Conservation (phyloP, 2,888 invertebrate genomes). For the Arctia plantaginis region DNA sequence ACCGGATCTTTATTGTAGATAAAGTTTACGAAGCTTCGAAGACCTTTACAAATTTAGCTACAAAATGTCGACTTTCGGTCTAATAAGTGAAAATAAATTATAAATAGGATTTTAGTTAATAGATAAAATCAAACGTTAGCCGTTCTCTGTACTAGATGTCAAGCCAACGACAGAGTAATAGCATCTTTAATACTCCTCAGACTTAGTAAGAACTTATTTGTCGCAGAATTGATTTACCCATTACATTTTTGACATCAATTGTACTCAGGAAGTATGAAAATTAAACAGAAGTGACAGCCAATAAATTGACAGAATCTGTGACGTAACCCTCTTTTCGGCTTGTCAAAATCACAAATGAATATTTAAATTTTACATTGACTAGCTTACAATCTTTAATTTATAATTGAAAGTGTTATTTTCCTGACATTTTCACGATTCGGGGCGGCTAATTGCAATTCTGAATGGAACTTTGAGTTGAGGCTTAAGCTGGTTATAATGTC, state of each 20-base stretch:
- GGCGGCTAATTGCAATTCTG: conserved; percentile 77
- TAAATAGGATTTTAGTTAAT: conserved; percentile 3
- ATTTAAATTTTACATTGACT: conserved; percentile 57
- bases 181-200: not conserved
- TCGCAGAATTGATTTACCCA: conserved; percentile 29
- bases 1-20: not conserved
- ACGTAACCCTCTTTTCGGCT: conserved; percentile 49
- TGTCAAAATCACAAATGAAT: conserved; percentile 56
- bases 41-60: conserved; percentile 1
- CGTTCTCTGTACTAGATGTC: not conserved
- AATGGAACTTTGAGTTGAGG: conserved; percentile 71
- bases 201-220: conserved; percentile 18
- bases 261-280: conserved; percentile 23
- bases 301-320: conserved; percentile 49
- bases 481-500: conserved; percentile 74
- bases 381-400: conserved; percentile 55
- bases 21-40: not conserved
- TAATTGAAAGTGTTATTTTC: conserved; percentile 63
- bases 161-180: conserved; percentile 5
- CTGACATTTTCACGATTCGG: conserved; percentile 63
- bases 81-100: conserved; percentile 16
- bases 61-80: not conserved
- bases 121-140: conserved; percentile 4
- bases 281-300: conserved; percentile 40
- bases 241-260: conserved; percentile 29